Evolutionary conservation across 2,888 invertebrate genomes (phyloP).

Genomic region (Conus canariensis): DNA sequence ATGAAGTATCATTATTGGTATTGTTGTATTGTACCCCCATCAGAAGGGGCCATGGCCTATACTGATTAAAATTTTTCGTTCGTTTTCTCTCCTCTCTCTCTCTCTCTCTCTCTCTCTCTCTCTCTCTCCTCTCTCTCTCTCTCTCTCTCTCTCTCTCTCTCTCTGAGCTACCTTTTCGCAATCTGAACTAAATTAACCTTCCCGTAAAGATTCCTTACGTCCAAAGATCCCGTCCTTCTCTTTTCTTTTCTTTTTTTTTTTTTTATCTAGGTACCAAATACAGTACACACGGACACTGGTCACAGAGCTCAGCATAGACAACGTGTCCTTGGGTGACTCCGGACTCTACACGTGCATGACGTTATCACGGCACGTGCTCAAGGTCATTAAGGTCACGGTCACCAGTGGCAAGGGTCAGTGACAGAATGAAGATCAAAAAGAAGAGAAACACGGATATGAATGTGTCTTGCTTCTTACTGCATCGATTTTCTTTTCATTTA

Average conservation of each 20-base stretch:
- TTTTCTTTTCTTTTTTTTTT: not conserved
- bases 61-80: no score
- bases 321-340: not conserved
- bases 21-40: no score
- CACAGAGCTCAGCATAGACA: slow-evolving; percentile 3
- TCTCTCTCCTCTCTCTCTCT: no score
- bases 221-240: no score
- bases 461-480: no score
- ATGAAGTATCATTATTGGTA: no score
- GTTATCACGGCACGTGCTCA: slow-evolving; percentile 9
- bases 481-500: not conserved
- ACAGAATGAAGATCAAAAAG: not conserved
- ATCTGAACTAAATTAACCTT: no score
- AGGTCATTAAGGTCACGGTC: slow-evolving; percentile 10
- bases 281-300: not conserved
- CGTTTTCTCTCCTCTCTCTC: no score
- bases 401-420: not conserved
- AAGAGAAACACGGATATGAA: not conserved
- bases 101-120: not conserved
- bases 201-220: no score
- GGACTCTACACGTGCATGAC: slow-evolving; percentile 12
- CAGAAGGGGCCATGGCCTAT: no score
- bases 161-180: no score
- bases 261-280: not conserved
- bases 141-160: not conserved